Evolutionary conservation across 1,140 invertebrate species (phyloP).

Genomic region (Paraescarpia echinospica): DNA sequence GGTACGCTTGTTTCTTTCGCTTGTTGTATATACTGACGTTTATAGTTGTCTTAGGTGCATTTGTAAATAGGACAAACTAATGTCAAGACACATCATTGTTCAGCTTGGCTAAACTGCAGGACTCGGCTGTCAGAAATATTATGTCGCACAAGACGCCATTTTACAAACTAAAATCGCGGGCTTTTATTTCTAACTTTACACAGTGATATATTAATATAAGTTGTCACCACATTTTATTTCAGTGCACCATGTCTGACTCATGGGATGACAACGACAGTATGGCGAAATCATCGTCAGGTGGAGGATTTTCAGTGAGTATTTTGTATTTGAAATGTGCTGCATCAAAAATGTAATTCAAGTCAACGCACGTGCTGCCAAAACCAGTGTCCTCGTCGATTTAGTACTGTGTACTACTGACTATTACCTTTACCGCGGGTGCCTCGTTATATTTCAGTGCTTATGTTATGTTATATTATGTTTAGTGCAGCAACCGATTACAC

Average conservation of each 20-base stretch:
- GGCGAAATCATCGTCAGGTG: neutral
- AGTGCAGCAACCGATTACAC: neutral
- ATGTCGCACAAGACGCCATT: neutral
- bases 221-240: neutral
- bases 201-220: neutral
- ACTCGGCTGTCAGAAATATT: neutral
- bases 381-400: neutral
- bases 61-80: neutral
- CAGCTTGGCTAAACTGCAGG: neutral
- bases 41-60: neutral
- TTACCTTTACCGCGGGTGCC: neutral
- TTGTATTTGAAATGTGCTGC: neutral
- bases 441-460: too few relatives aligned
- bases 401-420: neutral
- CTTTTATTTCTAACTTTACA: neutral
- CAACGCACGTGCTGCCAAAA: neutral
- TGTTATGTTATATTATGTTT: neutral
- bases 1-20: neutral
- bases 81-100: neutral
- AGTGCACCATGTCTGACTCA: neutral
- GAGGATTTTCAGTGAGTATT: slow-evolving; percentile 1
- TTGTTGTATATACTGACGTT: neutral
- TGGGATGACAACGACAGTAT: neutral
- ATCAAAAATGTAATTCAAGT: neutral
- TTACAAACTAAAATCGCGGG: neutral